Conservation (phyloP, 2,888 invertebrate species). For the Caenorhabditis auriculariae region DNA sequence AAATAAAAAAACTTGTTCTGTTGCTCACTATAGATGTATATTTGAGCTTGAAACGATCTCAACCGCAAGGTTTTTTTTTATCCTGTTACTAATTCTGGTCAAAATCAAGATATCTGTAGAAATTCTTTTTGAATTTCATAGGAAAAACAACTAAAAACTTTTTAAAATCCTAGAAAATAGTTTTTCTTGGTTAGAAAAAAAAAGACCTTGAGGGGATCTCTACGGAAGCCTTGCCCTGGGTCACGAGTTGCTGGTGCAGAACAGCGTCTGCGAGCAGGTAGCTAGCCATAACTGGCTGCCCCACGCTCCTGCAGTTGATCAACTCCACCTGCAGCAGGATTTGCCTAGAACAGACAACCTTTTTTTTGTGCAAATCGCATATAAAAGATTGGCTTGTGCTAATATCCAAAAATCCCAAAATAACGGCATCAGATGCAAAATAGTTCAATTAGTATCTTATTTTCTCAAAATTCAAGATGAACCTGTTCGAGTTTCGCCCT, state of each 20-base stretch:
- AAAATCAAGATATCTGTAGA: too few relatives aligned
- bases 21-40: too few relatives aligned
- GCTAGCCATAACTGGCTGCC: conserved; percentile 25
- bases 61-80: too few relatives aligned
- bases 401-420: background rate
- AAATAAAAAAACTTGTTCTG: too few relatives aligned
- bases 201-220: conserved; percentile 39
- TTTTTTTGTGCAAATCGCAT: background rate
- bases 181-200: background rate
- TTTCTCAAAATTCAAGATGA: background rate
- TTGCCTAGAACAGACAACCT: conserved; percentile 18
- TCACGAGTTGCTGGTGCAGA: conserved; percentile 30
- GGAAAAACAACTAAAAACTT: background rate
- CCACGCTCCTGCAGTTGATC: conserved; percentile 5
- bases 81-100: too few relatives aligned
- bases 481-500: conserved; percentile 40
- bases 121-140: conserved; percentile 1
- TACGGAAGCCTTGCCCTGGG: conserved; percentile 35
- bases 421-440: background rate
- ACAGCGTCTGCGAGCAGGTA: conserved; percentile 32
- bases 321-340: conserved; percentile 40
- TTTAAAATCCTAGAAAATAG: too few relatives aligned
- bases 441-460: too few relatives aligned
- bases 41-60: too few relatives aligned
- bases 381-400: background rate